phyloP scores from a whole-genome alignment of 2,888 invertebrate species.

The Sminthurinus aureus region DNA sequence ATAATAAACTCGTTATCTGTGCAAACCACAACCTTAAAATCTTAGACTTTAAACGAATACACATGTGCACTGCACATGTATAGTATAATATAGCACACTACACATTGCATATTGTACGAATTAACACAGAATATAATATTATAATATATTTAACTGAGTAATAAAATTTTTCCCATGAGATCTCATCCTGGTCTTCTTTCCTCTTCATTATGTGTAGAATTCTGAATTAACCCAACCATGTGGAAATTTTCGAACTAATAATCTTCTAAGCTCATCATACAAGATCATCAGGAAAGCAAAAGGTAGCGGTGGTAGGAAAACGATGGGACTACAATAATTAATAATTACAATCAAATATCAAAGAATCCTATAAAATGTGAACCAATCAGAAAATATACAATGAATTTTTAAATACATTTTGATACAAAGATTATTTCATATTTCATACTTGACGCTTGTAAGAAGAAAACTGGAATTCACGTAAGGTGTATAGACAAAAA shows the following conservation, averaged over 20 bases:
- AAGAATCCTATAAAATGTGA: neutral
- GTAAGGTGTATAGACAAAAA: constrained; percentile 56
- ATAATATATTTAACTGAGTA: neutral
- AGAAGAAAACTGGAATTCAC: constrained; percentile 28
- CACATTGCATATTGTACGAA: no score
- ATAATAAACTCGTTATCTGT: no score
- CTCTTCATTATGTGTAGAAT: constrained; percentile 28
- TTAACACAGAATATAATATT: neutral
- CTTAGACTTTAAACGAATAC: no score
- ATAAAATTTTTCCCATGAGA: neutral
- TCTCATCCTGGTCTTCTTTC: neutral
- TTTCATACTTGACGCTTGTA: neutral
- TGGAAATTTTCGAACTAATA: constrained; percentile 13
- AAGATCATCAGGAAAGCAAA: constrained; percentile 26
- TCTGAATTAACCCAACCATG: constrained; percentile 30
- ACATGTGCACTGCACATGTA: no score
- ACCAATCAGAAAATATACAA: no score
- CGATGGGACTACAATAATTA: neutral
- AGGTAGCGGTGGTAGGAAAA: constrained; percentile 23
- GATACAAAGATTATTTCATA: no score
- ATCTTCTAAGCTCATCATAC: constrained; percentile 30
- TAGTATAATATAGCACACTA: no score
- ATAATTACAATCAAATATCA: neutral
- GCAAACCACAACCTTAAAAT: no score
- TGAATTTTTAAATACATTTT: no score